Base-by-base conservation (phyloP, 2,888 invertebrate genomes). In the Dolomedes plantarius region DNA sequence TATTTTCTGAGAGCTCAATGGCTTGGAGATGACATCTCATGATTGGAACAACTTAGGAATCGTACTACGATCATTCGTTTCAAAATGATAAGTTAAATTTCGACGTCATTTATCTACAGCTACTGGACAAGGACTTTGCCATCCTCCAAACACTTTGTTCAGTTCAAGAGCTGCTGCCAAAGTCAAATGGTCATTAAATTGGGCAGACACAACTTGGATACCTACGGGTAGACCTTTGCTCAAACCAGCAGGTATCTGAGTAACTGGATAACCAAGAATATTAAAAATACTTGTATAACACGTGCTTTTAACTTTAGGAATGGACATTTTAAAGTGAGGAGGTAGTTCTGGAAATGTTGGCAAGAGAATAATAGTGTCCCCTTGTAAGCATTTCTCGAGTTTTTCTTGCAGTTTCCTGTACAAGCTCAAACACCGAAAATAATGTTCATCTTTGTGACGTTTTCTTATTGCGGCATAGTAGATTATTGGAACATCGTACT, bases 281-380 rank as follows among this genome's bases (percentile, higher is more conserved):
- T 98, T 98, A 85, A 98, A 94, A 89, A 97, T 94, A 29, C 94
- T 95, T 0, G 97, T 96, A 90, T 98, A 98, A 5, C 94, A 93
- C 91, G 97, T 97, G 91, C 98, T 97, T 88, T 96, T 94, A 9
- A 96, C 94, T 89, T 95, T 95, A 28, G 95, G 90, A 31, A 97
- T 90, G 0, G 97, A 96, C 90, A 97, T 96, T 90, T 96, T 94
- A 91, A 98, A 97, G 90, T 96, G 95, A 0, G 95, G 96, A 0
- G 98, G 97, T 9, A 95, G 94, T n/a, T 95, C 95, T 0, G 98
- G 97, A 92, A 97, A 97, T 0, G 96, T 95, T 0, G 98, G 98
- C 91, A 95, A 97, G 39, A 98, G 92, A 86, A 98, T 94, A 1
- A 98, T 94, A 0, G 97, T 97, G 90, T 98, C 94, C 32, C 93